A percentile compares a stretch with the other conserved stretches of the same genome.
phyloP scores from a whole-genome alignment of 2,113 vertebrate species.

The Notarius lentiginosus region DNA sequence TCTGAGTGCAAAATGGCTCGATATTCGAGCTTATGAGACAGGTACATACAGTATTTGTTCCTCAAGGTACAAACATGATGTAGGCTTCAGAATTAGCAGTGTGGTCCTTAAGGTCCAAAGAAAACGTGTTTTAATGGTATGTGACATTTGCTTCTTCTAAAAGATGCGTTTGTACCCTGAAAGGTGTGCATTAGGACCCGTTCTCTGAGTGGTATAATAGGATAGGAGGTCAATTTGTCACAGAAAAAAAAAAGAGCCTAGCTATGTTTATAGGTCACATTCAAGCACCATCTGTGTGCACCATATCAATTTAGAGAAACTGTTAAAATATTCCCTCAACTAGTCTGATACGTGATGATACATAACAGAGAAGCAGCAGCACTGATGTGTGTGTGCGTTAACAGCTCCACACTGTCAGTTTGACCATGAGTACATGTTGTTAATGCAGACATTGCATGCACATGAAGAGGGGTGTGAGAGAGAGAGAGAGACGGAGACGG shows the following conservation, averaged over 20 bases:
- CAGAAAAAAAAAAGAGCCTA: neutral
- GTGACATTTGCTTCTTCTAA: too few relatives aligned
- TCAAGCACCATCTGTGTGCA: neutral
- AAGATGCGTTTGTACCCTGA: neutral
- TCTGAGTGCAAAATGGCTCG: too few relatives aligned
- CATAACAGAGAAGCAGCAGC: neutral
- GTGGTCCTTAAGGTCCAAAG: neutral
- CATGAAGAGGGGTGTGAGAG: neutral
- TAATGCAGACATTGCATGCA: conserved; percentile 64
- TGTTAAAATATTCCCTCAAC: neutral
- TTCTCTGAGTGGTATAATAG: neutral
- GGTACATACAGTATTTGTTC: neutral
- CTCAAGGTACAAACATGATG: neutral
- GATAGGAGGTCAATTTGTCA: neutral
- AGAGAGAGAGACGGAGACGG: conserved; percentile 15
- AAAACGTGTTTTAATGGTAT: neutral
- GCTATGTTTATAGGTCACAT: neutral
- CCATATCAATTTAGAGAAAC: neutral
- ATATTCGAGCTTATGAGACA: neutral
- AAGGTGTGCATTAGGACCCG: neutral
- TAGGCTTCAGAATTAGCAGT: neutral
- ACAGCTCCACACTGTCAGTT: neutral
- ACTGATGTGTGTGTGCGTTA: neutral
- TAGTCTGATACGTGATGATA: neutral
- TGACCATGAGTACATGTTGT: conserved; percentile 7